Conservation (phyloP, 2,888 invertebrate genomes). For the Epirrita christyi region DNA sequence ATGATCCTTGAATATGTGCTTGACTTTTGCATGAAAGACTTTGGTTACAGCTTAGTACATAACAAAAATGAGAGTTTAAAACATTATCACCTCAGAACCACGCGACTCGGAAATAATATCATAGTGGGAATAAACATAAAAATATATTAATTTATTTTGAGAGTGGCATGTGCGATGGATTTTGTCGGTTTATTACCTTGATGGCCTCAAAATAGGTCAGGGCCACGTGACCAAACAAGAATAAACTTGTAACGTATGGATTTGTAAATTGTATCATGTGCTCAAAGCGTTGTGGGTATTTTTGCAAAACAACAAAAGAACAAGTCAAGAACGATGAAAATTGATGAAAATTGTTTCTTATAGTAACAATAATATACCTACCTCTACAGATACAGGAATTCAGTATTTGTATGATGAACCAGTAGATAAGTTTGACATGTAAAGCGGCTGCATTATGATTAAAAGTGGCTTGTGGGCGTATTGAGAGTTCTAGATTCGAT, state of each 20-base stretch:
- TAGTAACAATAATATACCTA: neutral
- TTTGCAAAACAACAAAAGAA: neutral
- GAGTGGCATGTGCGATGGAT: neutral
- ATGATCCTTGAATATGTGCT: too few species aligned
- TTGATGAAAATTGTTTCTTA: neutral
- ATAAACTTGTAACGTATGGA: slow-evolving; percentile 9
- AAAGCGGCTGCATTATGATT: too few species aligned
- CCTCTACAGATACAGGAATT: too few species aligned
- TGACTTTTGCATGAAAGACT: too few species aligned
- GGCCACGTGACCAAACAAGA: slow-evolving; percentile 12
- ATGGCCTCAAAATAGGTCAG: slow-evolving; percentile 33
- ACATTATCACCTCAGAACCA: neutral
- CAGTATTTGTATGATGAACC: too few species aligned
- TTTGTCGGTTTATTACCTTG: slow-evolving; percentile 22
- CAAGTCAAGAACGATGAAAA: too few species aligned
- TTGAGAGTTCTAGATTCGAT: too few species aligned
- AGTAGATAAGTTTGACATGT: too few species aligned
- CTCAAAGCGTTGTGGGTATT: neutral
- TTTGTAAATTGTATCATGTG: slow-evolving; percentile 2
- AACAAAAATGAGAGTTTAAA: neutral
- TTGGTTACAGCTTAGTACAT: too few species aligned
- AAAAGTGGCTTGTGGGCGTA: too few species aligned
- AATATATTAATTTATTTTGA: neutral
- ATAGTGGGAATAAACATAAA: neutral
- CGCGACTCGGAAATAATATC: neutral